These are phyloP conservation scores for Hylaeus volcanicus DNA, from an alignment of 1,140 invertebrate genomes.

Conservation along the genomic window DNA sequence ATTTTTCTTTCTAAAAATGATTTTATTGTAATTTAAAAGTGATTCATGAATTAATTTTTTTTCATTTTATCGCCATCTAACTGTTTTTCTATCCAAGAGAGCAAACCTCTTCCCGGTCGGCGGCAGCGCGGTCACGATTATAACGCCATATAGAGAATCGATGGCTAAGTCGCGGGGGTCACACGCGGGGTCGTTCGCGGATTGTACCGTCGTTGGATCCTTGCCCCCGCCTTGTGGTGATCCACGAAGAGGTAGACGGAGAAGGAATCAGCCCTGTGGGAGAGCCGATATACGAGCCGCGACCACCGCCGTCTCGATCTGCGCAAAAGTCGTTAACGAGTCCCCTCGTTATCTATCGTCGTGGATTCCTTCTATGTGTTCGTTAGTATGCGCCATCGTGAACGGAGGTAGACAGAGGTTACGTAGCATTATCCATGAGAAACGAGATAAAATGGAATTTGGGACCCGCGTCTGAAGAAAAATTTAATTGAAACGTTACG, in stretches of 20 bases:
- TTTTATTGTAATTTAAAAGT: no score
- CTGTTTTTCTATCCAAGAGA: slow-evolving; percentile 42
- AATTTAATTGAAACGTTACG: no score
- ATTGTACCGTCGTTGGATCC: slow-evolving; percentile 34
- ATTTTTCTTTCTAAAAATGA: no score
- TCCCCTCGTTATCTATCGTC: slow-evolving; percentile 60
- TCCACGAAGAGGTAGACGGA: slow-evolving; percentile 38
- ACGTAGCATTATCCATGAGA: no score
- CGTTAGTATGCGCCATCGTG: not conserved
- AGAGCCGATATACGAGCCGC: slow-evolving; percentile 57
- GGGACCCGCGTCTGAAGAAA: no score
- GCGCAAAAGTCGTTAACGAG: slow-evolving; percentile 63
- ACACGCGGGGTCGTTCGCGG: slow-evolving; percentile 59
- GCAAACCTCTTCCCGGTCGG: slow-evolving; percentile 52
- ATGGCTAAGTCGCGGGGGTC: slow-evolving; percentile 57
- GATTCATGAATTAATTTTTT: no score
- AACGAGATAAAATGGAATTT: no score
- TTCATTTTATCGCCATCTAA: no score
- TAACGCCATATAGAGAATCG: slow-evolving; percentile 62
- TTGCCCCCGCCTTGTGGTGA: slow-evolving; percentile 14
- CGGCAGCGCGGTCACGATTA: slow-evolving; percentile 61
- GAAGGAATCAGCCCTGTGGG: slow-evolving; percentile 49
- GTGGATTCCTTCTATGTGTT: slow-evolving; percentile 29
- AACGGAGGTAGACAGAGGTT: no score
- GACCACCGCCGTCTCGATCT: slow-evolving; percentile 46